Evolutionary conservation across 2,888 invertebrate species (phyloP), one percentile per base, ranked within the genome.

Genomic region (Ditylenchus weischeri): DNA sequence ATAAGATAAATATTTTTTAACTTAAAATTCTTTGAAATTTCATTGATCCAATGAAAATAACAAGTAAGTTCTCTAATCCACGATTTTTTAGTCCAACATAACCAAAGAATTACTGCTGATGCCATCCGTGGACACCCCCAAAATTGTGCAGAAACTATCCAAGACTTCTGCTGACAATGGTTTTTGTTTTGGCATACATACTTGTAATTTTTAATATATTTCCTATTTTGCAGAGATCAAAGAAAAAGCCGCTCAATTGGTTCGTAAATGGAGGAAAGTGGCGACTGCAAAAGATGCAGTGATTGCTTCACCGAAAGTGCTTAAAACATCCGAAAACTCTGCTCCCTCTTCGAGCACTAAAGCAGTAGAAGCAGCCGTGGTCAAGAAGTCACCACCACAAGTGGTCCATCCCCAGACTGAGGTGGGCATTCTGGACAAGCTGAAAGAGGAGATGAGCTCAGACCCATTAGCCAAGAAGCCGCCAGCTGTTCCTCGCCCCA

Each of bases 21-120:
- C 5, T 29, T 2, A 29, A 29, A 29, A 4, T 29, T 29, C 29
- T 2, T 4, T 5, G 29, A 29, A 29, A 29, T 5, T 29, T 29
- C 29, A 29, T 29, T 5, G 2, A 29, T 29, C 29, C 29, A 4
- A 29, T 29, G 5, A 29, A 29, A 29, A 29, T 4, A 2, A 4
- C 5, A 29, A 18, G 7, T 13, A 10, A 23, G 7, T 54, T 10
- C 13, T 29, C 59, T 19, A 59, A 29, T 8, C 21, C 15, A 59
- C 59, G 7, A 11, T 57, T 36, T 66, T 66, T 57, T 58, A 66
- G 66, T 63, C 65, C 21, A 48, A 66, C 47, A 64, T 66, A 36
- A 66, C 64, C 19, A 58, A 54, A 15, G 66, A 66, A 15, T 54
- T 66, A 38, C 50, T 66, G 23, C 54, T 43, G 43, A 43, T 43